phyloP scores from a whole-genome alignment of 2,113 vertebrate species.

The Rhynchomys soricoides region DNA sequence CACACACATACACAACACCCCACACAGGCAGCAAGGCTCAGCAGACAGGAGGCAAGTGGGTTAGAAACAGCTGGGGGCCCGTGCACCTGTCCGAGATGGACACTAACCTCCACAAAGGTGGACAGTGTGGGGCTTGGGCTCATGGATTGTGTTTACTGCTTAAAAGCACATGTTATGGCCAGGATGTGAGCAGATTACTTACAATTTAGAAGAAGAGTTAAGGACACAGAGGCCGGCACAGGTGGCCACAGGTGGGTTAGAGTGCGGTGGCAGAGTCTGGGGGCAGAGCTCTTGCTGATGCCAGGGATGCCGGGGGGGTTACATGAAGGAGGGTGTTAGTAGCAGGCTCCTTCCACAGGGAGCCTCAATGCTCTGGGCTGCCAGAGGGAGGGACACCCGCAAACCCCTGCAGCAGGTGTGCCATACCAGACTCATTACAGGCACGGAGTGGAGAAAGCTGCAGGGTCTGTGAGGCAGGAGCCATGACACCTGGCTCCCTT shows the following conservation, averaged over 20 bases:
- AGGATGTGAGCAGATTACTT: conserved; percentile 81
- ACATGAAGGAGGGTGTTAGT: conserved; percentile 72
- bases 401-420: no score
- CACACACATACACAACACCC: conserved; percentile 8
- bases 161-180: conserved; percentile 72
- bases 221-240: conserved; percentile 80
- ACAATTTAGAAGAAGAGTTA: conserved; percentile 85
- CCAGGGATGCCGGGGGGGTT: conserved; percentile 49
- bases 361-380: neutral
- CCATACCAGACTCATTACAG: no score
- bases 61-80: conserved; percentile 83
- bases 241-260: conserved; percentile 80
- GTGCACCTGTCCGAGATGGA: conserved; percentile 57
- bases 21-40: conserved; percentile 91
- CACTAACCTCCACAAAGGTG: neutral
- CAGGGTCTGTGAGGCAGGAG: neutral
- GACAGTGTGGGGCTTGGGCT: conserved; percentile 36
- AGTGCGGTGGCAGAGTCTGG: conserved; percentile 75
- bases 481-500: neutral
- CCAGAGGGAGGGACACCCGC: neutral
- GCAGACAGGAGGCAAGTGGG: conserved; percentile 93
- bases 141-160: conserved; percentile 56
- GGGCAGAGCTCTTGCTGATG: conserved; percentile 68
- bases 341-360: conserved; percentile 38
- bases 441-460: neutral